Base-by-base conservation (phyloP, 2,888 invertebrate species). In the Neelides folsomi region DNA sequence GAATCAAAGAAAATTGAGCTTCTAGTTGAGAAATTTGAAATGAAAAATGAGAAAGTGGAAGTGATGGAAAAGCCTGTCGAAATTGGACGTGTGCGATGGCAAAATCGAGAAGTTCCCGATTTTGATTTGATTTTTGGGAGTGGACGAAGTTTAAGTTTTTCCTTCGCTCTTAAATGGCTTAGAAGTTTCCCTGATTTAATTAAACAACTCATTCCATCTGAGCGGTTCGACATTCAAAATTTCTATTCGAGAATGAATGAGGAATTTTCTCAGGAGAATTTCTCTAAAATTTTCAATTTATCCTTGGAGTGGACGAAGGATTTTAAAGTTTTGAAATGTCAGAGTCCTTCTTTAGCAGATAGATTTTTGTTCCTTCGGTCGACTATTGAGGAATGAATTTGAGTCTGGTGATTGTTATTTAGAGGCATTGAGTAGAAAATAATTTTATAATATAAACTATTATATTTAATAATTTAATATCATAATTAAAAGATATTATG, bases 131-230 rank as follows among this genome's bases (percentile, higher is more conserved):
- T 62, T 38, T 64, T 62, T 56, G 60, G 61, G 6, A 55, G 61
- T 34, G 55, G 51, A 49, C 50, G 55, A 16, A 60, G 56, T 43
- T 54, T 64, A 35, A 57, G 57, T 1, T 64, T 62, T 39, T 64
- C 62, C 40, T 64, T 64, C 49, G 59, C 60, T 1, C 44, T 64
- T 5, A 64, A 62, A 40, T 60, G 64, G 62, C 37, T 64, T 5
- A 44, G 56, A 36, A 48, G 56, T 13, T 64, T 64, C 39, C 64
- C 64, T 9, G 62, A 62, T 27, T 50, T 64, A 35, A 56, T 63
- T 7, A 53, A 55, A 27, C 62, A 62, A 27, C 54, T 64, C 20
- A 58, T 64, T 47, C 64, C 62, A 9, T 60, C 62, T 8, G 64
- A 64, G 37, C 56, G 54, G 15, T 62, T 64, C 56, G 64, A 64